phyloP scores from a whole-genome alignment of 2,888 invertebrate species.

The Morpho deidamia region DNA sequence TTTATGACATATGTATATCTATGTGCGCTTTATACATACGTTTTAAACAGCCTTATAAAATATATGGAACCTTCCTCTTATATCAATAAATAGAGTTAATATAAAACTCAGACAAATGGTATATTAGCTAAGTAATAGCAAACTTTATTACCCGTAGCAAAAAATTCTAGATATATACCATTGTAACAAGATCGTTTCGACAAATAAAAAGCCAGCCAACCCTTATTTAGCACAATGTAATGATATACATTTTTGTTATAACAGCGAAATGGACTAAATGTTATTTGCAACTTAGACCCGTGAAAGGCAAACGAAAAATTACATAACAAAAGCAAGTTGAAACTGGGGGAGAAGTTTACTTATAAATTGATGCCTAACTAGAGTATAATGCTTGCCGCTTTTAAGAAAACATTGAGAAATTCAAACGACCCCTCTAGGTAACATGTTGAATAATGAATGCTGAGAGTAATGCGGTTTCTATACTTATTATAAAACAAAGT shows the following conservation, averaged over 20 bases:
- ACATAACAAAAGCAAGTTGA: conserved; percentile 11
- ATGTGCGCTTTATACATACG: no score
- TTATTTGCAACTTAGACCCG: conserved; percentile 4
- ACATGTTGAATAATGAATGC: conserved; percentile 9
- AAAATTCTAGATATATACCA: neutral
- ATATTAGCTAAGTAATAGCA: neutral
- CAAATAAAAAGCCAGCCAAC: neutral
- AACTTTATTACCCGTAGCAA: conserved; percentile 1
- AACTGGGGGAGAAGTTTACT: conserved; percentile 11
- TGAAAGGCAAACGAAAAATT: conserved; percentile 6
- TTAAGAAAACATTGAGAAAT: conserved; percentile 14
- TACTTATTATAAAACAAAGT: no score
- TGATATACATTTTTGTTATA: conserved; percentile 1
- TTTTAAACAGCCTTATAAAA: no score
- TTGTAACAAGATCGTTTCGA: neutral
- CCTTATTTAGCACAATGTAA: conserved; percentile 4
- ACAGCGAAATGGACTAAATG: conserved; percentile 1
- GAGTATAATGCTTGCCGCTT: conserved; percentile 11
- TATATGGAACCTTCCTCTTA: no score
- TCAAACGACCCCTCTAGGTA: conserved; percentile 9
- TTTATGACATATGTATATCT: no score
- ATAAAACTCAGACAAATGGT: neutral
- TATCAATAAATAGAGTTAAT: neutral
- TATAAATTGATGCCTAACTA: conserved; percentile 11
- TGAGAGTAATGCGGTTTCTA: conserved; percentile 1